These are phyloP conservation scores for Eulemur rufifrons DNA, from an alignment of 2,113 vertebrate genomes.

Conservation along the genomic window DNA sequence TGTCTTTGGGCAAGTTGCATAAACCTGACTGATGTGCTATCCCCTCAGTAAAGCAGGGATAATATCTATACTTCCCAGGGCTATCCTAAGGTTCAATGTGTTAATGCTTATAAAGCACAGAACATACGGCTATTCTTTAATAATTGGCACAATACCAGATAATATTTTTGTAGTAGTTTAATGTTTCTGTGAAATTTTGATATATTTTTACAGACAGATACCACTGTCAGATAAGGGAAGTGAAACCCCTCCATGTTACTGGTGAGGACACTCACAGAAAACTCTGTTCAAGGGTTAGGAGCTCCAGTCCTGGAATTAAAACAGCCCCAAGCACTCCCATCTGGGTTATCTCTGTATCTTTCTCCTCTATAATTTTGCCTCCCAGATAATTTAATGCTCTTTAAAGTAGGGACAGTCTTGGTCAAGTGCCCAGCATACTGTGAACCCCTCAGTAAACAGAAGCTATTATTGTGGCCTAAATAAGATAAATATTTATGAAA, in stretches of 20 bases:
- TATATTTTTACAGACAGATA: background rate
- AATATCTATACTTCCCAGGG: background rate
- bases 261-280: background rate
- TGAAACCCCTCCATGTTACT: background rate
- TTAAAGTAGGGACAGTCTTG: background rate
- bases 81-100: background rate
- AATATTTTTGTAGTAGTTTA: background rate
- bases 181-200: background rate
- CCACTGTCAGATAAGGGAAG: background rate
- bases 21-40: background rate
- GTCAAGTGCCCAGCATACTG: background rate
- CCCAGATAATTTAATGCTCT: no score
- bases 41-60: background rate
- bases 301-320: background rate
- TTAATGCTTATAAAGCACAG: background rate
- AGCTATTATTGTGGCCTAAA: background rate
- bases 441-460: background rate
- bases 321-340: background rate
- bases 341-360: background rate
- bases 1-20: background rate
- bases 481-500: background rate
- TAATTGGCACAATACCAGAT: background rate
- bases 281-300: background rate
- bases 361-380: background rate
- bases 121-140: background rate